Base-by-base conservation (phyloP, 2,797 vertebrate species). In the Pelochelys cantorii region DNA sequence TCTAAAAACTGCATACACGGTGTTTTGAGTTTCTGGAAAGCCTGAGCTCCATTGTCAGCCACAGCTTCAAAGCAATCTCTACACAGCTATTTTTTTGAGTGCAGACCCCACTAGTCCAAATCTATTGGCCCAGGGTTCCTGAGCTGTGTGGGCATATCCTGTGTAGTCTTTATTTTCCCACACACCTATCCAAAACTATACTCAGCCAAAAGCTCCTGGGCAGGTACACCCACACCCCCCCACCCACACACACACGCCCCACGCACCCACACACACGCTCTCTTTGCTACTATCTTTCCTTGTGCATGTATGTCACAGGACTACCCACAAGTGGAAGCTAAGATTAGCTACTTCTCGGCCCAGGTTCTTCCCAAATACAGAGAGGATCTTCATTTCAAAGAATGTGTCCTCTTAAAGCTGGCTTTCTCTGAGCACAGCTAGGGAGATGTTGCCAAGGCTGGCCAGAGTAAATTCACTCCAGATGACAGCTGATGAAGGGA, bases 401-500 rank as follows among this genome's bases (percentile, higher is more conserved):
- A 97, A 86, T 14, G 1, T 95, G 93, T 96, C 91, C n/a, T 97
- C 96, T 97, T 96, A 95, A 91, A 96, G 95, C 96, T 96, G 96
- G 95, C 96, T 97, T 96, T 95, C 90, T 95, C 87, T 1, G 15
- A 95, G 96, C 97, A 83, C 84, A 97, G 94, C 17, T 59, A 91
- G 55, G 90, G 95, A 97, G 94, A 93, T 93, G 93, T 91, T 97
- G 97, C 97, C 96, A 96, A 79, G 84, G 93, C 97, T 95, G 91
- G 84, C 90, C 94, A 93, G 95, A 92, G 96, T 98, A 98, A 98
- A 98, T 98, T 97, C 96, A 96, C 94, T 96, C 90, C 27, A 88
- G 94, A 92, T 98, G 97, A 97, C 93, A 83, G 97, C 96, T 97
- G 97, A 97, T 98, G 98, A 98, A 98, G 95, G 95, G 94, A 82